Percentiles rank a stretch among this genome's conserved stretches.
Evolutionary conservation across 2,888 invertebrate species (phyloP).

Genomic region (Polymixis lichenea): DNA sequence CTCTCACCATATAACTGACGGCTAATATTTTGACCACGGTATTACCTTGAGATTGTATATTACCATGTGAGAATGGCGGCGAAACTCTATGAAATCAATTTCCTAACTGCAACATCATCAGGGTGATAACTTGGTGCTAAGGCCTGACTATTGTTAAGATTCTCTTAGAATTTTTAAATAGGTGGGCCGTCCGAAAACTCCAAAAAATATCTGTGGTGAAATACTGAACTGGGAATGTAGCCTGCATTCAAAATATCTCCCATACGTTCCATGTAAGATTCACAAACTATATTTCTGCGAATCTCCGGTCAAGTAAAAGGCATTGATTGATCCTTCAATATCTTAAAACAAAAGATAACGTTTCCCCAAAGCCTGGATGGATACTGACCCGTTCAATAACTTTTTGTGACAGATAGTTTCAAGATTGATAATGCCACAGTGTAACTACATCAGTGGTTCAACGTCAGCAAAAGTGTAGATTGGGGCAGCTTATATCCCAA

Average conservation of each 20-base stretch:
- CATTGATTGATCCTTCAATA: slow-evolving; percentile 26
- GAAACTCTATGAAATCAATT: no score
- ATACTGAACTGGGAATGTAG: background rate
- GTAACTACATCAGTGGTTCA: slow-evolving; percentile 12
- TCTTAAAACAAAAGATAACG: slow-evolving; percentile 34
- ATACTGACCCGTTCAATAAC: slow-evolving; percentile 37
- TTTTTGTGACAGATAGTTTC: slow-evolving; percentile 50
- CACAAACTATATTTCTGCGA: background rate
- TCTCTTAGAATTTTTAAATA: background rate
- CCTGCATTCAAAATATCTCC: no score
- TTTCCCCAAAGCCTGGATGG: background rate
- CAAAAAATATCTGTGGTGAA: background rate
- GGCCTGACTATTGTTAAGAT: background rate
- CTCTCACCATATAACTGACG: background rate
- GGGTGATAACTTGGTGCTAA: background rate
- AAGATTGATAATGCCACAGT: slow-evolving; percentile 47
- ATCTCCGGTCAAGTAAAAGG: slow-evolving; percentile 6
- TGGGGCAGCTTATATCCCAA: background rate
- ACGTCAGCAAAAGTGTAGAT: background rate
- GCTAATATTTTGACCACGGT: no score
- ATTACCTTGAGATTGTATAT: no score
- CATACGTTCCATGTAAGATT: background rate
- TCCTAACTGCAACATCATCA: no score
- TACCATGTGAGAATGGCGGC: no score
- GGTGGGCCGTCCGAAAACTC: background rate